These are phyloP conservation scores for Cheracebus regulus DNA, from an alignment of 2,797 vertebrate genomes.

Conservation along the genomic window DNA sequence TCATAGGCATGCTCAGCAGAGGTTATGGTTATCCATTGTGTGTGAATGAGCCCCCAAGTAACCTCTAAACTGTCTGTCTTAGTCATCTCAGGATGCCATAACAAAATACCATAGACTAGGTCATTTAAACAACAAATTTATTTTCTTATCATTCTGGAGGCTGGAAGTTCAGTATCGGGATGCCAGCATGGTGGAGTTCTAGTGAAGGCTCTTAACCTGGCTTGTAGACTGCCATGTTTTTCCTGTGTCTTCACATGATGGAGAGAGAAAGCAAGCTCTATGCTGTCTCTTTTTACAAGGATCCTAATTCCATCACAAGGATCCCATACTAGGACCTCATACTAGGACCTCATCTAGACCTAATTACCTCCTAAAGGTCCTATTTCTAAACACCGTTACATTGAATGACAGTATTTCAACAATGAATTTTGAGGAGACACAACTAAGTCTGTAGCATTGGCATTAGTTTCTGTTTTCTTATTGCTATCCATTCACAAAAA, in stretches of 20 bases:
- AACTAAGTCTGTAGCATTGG: background rate
- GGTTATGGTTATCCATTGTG: background rate
- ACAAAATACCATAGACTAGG: background rate
- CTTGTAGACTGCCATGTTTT: background rate
- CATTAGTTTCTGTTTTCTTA: background rate
- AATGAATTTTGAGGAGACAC: background rate
- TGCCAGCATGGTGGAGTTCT: background rate
- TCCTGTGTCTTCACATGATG: background rate
- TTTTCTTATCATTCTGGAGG: background rate
- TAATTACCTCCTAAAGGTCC: background rate
- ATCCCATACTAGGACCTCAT: background rate
- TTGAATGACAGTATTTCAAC: background rate
- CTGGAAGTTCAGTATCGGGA: background rate
- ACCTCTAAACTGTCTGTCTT: background rate
- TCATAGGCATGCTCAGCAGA: background rate
- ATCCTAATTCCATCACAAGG: background rate
- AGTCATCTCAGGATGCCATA: background rate
- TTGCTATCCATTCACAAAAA: background rate
- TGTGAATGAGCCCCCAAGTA: background rate
- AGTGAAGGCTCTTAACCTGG: background rate
- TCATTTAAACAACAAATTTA: background rate
- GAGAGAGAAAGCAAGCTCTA: background rate
- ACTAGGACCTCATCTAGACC: background rate
- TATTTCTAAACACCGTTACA: background rate
- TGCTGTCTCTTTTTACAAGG: background rate